phyloP scores from a whole-genome alignment of 2,113 vertebrate genomes.

The Hassar affinis region DNA sequence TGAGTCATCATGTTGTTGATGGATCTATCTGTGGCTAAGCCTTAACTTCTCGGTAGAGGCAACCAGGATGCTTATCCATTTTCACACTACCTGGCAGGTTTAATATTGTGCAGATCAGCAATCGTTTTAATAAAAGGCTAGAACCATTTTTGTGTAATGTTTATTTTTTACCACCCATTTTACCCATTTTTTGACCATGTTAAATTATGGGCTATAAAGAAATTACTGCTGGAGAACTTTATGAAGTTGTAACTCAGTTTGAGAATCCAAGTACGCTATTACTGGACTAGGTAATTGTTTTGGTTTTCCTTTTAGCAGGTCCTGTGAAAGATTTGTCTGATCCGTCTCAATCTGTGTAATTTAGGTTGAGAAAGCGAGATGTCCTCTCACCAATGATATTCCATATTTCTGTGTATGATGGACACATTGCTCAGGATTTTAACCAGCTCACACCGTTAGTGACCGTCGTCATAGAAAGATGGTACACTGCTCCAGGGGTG shows the following conservation, averaged over 20 bases:
- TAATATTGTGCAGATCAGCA: too few species aligned
- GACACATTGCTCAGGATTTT: constrained; percentile 61
- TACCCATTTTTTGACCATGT: too few species aligned
- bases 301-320: neutral
- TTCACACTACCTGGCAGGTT: too few species aligned
- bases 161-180: neutral
- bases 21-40: too few species aligned
- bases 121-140: too few species aligned
- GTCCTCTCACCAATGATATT: constrained; percentile 63
- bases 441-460: constrained; percentile 53
- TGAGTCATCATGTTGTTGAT: too few species aligned
- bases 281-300: neutral
- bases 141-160: neutral
- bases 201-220: too few species aligned
- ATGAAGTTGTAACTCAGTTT: too few species aligned
- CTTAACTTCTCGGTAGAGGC: too few species aligned
- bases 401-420: constrained; percentile 61
- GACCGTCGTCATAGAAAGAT: constrained; percentile 64
- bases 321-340: neutral
- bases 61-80: too few species aligned
- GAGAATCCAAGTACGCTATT: neutral
- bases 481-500: constrained; percentile 72
- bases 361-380: constrained; percentile 69
- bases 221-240: too few species aligned
- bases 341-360: neutral